phyloP scores from a whole-genome alignment of 37 sponge, comb jelly and placozoan genomes.

The Corticium candelabrum region DNA sequence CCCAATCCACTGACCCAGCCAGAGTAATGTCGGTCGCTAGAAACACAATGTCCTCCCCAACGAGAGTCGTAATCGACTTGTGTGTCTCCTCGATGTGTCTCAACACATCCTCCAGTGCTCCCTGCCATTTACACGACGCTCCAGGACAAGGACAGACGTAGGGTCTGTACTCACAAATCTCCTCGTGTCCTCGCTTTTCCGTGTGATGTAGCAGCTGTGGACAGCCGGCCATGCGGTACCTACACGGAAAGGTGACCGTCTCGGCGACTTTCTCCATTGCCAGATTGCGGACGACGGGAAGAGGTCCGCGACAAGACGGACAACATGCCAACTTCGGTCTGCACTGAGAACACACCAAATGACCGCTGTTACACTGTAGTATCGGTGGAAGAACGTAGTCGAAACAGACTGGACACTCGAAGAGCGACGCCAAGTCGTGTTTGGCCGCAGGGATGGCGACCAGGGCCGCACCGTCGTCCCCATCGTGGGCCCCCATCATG shows the following conservation, averaged over 20 bases:
- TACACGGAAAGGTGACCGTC: constrained; percentile 82
- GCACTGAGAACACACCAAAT: constrained; percentile 84
- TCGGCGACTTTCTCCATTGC: constrained; percentile 97
- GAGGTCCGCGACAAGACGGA: constrained; percentile 81
- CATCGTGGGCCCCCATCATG: neutral
- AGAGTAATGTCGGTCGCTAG: constrained; percentile 91
- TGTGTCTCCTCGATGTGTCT: constrained; percentile 64
- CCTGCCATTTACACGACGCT: constrained; percentile 79
- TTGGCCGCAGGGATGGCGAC: constrained; percentile 13
- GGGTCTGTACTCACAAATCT: constrained; percentile 78
- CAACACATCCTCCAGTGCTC: constrained; percentile 59
- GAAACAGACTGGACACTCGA: constrained; percentile 97
- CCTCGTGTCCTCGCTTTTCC: constrained; percentile 75
- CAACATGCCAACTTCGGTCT: constrained; percentile 74
- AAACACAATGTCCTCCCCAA: constrained; percentile 95
- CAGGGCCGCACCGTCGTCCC: constrained; percentile 8
- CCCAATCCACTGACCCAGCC: constrained; percentile 95
- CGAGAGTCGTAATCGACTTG: constrained; percentile 88
- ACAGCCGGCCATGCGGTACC: constrained; percentile 70
- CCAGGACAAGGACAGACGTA: constrained; percentile 95
- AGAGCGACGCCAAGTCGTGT: constrained; percentile 61
- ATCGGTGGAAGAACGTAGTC: constrained; percentile 98
- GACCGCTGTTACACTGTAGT: constrained; percentile 93
- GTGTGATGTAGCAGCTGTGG: constrained; percentile 50
- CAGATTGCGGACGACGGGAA: constrained; percentile 77